Percentiles rank a stretch among this genome's conserved stretches.
phyloP scores from a whole-genome alignment of 2,797 vertebrate species.

The Manis javanica region DNA sequence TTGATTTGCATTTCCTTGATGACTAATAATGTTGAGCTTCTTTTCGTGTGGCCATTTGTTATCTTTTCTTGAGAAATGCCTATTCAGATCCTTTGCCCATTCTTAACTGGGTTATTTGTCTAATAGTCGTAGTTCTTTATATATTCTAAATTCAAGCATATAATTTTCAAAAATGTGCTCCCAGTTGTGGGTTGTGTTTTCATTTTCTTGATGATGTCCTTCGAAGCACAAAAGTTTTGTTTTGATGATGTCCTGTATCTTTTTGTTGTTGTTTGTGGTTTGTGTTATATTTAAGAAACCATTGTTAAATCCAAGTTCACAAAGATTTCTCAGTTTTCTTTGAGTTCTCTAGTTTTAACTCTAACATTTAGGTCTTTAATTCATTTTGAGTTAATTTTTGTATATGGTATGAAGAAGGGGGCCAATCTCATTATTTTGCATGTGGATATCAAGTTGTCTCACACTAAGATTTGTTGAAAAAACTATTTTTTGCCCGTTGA shows the following conservation, averaged over 20 bases:
- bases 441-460: not conserved
- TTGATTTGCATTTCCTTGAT: not conserved
- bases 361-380: not conserved
- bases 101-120: not conserved
- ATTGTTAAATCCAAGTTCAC: not conserved
- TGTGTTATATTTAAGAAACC: not conserved
- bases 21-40: not conserved
- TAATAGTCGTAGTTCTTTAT: not conserved
- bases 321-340: not conserved
- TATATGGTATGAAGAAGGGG: not conserved
- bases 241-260: not conserved
- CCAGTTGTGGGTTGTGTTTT: not conserved
- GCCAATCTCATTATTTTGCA: not conserved
- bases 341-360: not conserved
- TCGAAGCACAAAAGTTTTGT: not conserved
- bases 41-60: not conserved
- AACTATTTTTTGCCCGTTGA: not conserved
- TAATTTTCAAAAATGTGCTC: not conserved
- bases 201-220: not conserved
- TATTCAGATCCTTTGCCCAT: not conserved
- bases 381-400: not conserved
- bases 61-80: not conserved
- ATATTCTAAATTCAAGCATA: not conserved
- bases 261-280: not conserved
- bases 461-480: not conserved